Evolutionary conservation across 2,888 invertebrate species (phyloP).

Genomic region (Heliconius hortense): DNA sequence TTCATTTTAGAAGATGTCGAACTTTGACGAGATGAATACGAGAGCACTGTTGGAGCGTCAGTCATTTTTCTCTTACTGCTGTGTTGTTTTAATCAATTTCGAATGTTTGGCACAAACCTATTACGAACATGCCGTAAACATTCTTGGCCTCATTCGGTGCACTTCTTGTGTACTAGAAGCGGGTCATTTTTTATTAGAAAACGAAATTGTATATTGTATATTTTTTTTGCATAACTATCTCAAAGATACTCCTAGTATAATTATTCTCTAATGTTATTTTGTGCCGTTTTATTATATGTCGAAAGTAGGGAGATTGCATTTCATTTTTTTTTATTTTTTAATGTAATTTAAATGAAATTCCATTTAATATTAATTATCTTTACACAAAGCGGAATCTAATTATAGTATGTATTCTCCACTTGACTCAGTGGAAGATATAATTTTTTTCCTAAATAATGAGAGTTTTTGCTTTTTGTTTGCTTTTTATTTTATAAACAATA

Average conservation of each 20-base stretch:
- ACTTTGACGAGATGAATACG: not conserved
- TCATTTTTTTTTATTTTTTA: too few species aligned
- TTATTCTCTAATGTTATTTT: not conserved
- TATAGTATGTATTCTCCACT: not conserved
- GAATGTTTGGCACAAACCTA: constrained; percentile 46
- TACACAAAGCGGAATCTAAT: not conserved
- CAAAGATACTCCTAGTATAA: not conserved
- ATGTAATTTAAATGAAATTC: not conserved
- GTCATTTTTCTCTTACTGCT: constrained; percentile 7
- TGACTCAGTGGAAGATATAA: not conserved
- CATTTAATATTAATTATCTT: not conserved
- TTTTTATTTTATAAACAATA: too few species aligned
- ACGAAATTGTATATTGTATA: constrained; percentile 20
- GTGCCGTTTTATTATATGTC: not conserved
- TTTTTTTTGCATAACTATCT: not conserved
- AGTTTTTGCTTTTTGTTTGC: too few species aligned
- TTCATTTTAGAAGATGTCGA: not conserved
- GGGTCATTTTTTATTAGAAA: constrained; percentile 34
- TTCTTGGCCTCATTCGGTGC: constrained; percentile 51
- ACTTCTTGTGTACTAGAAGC: constrained; percentile 49
- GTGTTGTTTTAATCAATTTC: constrained; percentile 25
- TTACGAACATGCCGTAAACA: constrained; percentile 46
- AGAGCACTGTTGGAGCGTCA: not conserved
- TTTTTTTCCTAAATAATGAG: not conserved
- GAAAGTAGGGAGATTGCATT: not conserved